Conservation (phyloP, 2,113 vertebrate species). For the Arizona elegans region DNA sequence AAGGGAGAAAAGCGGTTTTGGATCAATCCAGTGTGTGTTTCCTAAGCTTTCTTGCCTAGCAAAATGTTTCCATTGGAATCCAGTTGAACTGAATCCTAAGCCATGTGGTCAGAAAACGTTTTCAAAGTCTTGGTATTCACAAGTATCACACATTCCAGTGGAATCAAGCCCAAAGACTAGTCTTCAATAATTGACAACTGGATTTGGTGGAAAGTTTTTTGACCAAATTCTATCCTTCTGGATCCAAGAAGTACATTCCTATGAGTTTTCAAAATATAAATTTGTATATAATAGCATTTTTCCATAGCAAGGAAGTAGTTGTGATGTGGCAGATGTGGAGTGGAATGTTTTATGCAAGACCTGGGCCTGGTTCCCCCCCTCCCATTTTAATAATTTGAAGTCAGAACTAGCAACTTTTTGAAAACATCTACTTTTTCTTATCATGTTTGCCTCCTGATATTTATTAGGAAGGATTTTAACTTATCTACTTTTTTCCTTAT, state of each 20-base stretch:
- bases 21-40: conserved; percentile 45
- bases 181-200: background rate
- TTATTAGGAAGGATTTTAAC: background rate
- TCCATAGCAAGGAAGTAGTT: background rate
- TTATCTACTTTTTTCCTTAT: background rate
- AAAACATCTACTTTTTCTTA: background rate
- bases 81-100: conserved; percentile 6
- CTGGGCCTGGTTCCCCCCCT: background rate
- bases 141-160: background rate
- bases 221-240: background rate
- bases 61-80: conserved; percentile 51
- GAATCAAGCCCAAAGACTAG: background rate
- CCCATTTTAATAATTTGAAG: background rate
- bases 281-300: background rate
- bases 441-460: background rate
- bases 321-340: background rate
- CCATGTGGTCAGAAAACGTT: background rate
- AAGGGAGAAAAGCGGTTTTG: conserved; percentile 51
- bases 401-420: background rate
- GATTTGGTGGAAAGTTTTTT: background rate
- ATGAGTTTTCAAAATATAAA: background rate
- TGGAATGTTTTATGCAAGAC: conserved; percentile 1
- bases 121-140: background rate
- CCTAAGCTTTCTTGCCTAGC: conserved; percentile 43
- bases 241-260: background rate